Conservation (phyloP, 1,140 invertebrate species). For the Aradophagus sp. region DNA sequence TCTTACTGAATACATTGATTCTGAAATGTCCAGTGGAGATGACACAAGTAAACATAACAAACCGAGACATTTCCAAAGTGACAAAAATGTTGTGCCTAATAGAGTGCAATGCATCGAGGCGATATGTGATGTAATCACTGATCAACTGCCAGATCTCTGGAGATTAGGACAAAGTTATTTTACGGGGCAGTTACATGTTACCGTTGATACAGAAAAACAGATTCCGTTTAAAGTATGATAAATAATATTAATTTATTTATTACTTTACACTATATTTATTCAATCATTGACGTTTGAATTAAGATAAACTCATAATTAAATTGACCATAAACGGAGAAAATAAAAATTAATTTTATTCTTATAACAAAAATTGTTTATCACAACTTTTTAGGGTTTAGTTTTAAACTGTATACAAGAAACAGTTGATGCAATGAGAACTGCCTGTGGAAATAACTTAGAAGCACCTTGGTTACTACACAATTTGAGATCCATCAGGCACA, state of each 20-base stretch:
- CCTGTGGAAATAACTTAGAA: constrained; percentile 75
- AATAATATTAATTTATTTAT: neutral
- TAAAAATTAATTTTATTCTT: no score
- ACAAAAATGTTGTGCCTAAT: constrained; percentile 71
- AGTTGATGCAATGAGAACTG: constrained; percentile 67
- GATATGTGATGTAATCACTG: constrained; percentile 80
- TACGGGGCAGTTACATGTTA: constrained; percentile 85
- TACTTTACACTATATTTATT: no score
- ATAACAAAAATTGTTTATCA: no score
- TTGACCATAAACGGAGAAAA: no score
- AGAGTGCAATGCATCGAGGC: constrained; percentile 84
- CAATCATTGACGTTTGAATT: no score
- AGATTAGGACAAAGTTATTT: constrained; percentile 93
- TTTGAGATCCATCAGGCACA: constrained; percentile 81
- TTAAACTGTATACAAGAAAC: constrained; percentile 69
- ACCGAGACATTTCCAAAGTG: constrained; percentile 61
- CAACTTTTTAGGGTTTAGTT: constrained; percentile 65
- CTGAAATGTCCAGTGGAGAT: constrained; percentile 58
- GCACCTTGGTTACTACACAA: constrained; percentile 87
- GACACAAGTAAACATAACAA: constrained; percentile 59
- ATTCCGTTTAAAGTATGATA: constrained; percentile 80
- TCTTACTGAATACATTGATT: constrained; percentile 62
- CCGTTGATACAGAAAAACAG: constrained; percentile 82
- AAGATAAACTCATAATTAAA: no score
- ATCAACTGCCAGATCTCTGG: constrained; percentile 89